Evolutionary conservation across 53 echinoderm and acorn worm species (phyloP).

Genomic region (Mesocentrotus franciscanus): DNA sequence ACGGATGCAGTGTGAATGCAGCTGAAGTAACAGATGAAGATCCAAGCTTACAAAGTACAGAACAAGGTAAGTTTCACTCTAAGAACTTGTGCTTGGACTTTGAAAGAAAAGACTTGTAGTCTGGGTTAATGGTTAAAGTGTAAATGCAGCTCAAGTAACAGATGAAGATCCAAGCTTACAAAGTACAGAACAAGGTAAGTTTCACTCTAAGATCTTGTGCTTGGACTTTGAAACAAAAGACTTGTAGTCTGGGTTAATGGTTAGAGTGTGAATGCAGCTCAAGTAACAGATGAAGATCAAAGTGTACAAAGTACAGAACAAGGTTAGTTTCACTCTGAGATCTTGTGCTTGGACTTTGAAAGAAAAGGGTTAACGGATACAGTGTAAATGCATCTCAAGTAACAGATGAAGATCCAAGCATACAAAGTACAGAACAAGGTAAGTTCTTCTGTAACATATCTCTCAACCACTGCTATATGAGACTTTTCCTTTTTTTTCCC

Average conservation of each 20-base stretch:
- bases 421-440: neutral
- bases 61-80: neutral
- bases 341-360: neutral
- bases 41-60: neutral
- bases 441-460: neutral
- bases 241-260: neutral
- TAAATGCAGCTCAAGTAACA: neutral
- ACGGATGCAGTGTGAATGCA: slow-evolving; percentile 29
- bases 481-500: neutral
- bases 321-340: neutral
- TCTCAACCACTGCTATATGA: neutral
- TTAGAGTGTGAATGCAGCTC: slow-evolving; percentile 21
- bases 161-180: neutral
- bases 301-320: neutral
- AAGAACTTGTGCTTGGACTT: neutral
- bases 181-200: neutral
- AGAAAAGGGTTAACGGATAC: slow-evolving; percentile 5
- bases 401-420: neutral
- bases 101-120: neutral
- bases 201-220: neutral
- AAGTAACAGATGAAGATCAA: neutral
- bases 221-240: neutral
- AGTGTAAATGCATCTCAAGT: slow-evolving; percentile 14
- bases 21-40: neutral
- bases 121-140: neutral